Evolutionary conservation across 92 coral and sea anemone species (phyloP), one percentile per base, ranked within the genome.

Genomic region (Blastomussa wellsi): DNA sequence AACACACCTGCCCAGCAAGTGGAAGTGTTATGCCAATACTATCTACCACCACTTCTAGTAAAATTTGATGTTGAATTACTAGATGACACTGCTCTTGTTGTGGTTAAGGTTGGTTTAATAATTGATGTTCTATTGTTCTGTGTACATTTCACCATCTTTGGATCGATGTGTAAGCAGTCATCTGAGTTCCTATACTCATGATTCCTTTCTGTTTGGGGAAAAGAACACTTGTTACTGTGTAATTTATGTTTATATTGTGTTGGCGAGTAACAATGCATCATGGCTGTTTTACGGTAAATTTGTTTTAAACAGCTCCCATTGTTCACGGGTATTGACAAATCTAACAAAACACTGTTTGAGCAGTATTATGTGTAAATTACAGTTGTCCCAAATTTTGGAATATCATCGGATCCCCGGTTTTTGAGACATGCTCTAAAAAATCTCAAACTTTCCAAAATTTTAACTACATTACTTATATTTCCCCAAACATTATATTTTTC

Each of bases 31-130:
- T 51, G 32, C 69, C 38, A 55, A 82, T 82, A 73, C 78, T 82
- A 82, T 82, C 86, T 82, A 38, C 62, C 22, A n/a, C 70, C 86
- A 53, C 24, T 52, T 13, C 29, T 57, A 52, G 78, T 70, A 71
- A 78, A 70, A 55, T 70, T 82, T 82, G 79, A 1, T 52, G 69
- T 36, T 82, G 29, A 72, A 72, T 51, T 71, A 82, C 52, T 55
- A 26, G 68, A 2, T 20, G 78, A 19, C 5, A 72, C 35, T 44
- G 11, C 49, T 36, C 8, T 41, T 36, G 38, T 51, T 37, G 78
- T 36, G 47, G 75, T 52, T 24, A 69, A 66, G 32, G 76, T 42
- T 19, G 76, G 66, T 42, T 68, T 77, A 22, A 70, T 6, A 33
- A 15, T 48, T 31, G 76, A 29, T 29, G 67, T 48, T 35, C 24